These are phyloP conservation scores for Phymanthus crucifer DNA, from an alignment of 92 coral and sea anemone species.

Conservation along the genomic window DNA sequence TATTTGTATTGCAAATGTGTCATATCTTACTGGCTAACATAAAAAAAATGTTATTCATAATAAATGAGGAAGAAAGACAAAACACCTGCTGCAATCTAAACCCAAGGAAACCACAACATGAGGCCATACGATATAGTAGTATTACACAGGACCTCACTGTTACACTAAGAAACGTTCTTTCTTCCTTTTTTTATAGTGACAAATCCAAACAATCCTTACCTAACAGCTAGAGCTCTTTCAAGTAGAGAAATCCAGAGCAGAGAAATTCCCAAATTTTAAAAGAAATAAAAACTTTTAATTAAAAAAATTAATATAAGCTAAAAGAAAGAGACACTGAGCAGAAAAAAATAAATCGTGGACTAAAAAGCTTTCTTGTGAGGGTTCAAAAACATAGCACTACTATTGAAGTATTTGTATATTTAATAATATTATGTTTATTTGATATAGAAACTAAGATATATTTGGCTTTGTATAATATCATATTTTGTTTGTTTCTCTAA, in stretches of 20 bases:
- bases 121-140: not conserved
- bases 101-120: not conserved
- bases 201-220: not conserved
- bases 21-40: not conserved
- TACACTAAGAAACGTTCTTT: not conserved
- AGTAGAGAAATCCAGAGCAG: not conserved
- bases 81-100: not conserved
- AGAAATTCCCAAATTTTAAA: not conserved
- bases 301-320: too few species aligned
- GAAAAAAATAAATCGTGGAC: too few species aligned
- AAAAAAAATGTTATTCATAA: not conserved
- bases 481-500: not conserved
- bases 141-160: not conserved
- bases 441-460: not conserved
- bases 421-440: not conserved
- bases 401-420: not conserved
- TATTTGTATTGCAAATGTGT: not conserved
- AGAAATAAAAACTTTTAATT: too few species aligned
- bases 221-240: not conserved
- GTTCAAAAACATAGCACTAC: too few species aligned
- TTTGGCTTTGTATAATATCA: not conserved
- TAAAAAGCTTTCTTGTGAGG: too few species aligned
- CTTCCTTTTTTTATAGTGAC: not conserved
- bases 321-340: too few species aligned
- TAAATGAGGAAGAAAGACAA: not conserved